These are phyloP conservation scores for Cotesia glomerata DNA, from an alignment of 1,140 invertebrate species.

Conservation along the genomic window DNA sequence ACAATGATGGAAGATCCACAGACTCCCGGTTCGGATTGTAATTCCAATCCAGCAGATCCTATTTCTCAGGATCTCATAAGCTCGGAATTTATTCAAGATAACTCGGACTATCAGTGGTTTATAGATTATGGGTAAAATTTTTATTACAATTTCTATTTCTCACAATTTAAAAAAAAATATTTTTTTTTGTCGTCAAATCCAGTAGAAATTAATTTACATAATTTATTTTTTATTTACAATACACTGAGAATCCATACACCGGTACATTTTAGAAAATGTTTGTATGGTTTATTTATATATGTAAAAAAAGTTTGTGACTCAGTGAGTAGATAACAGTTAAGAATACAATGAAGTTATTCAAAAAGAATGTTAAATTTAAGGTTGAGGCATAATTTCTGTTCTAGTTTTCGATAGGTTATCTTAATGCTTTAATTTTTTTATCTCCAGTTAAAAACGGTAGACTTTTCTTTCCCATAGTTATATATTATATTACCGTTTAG, in stretches of 20 bases:
- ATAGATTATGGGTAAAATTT: slow-evolving; percentile 78
- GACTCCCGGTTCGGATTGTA: slow-evolving; percentile 69
- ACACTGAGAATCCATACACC: no score
- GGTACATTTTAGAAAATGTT: no score
- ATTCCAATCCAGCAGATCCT: slow-evolving; percentile 65
- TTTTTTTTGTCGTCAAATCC: no score
- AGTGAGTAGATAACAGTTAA: background rate
- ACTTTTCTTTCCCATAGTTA: no score
- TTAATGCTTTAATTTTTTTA: no score
- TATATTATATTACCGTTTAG: no score
- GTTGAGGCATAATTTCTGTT: no score
- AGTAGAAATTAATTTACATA: no score
- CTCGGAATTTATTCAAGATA: slow-evolving; percentile 83
- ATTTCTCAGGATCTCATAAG: slow-evolving; percentile 58
- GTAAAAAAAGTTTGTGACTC: background rate
- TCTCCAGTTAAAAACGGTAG: no score
- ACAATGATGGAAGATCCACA: slow-evolving; percentile 60
- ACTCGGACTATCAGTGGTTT: slow-evolving; percentile 89
- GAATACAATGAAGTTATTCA: background rate
- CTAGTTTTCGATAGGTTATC: no score
- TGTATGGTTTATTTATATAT: background rate
- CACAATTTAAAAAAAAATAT: no score
- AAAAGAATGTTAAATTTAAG: slow-evolving; percentile 1
- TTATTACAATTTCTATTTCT: no score
- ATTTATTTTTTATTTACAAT: background rate